A percentile compares a stretch with the other conserved stretches of the same genome.
Conservation (phyloP, 2,113 vertebrate genomes). For the Albula goreensis region DNA sequence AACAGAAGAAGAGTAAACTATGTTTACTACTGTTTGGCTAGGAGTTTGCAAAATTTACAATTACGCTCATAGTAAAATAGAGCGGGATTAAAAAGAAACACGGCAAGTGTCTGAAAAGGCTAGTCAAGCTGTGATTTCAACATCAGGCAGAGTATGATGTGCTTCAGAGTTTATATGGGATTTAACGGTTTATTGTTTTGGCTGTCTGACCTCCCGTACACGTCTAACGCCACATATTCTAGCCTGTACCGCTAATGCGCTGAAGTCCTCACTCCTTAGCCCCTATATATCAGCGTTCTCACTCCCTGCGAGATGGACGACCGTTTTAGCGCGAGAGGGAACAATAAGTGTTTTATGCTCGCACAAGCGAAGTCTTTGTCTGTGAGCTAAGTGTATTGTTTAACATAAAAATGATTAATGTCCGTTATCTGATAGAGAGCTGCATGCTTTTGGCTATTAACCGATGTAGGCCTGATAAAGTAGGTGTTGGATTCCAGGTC, state of each 20-base stretch:
- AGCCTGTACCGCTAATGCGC: neutral
- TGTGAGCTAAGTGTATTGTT: neutral
- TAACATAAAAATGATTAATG: neutral
- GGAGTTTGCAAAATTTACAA: neutral
- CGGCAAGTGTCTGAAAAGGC: neutral
- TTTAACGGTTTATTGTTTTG: slow-evolving; percentile 2
- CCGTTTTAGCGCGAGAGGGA: neutral
- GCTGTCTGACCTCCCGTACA: neutral
- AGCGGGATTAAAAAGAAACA: neutral
- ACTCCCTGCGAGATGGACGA: neutral
- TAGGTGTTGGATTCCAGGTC: slow-evolving; percentile 2
- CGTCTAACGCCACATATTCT: neutral
- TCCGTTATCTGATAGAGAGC: neutral
- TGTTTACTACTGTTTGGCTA: neutral
- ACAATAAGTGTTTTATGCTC: neutral
- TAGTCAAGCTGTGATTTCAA: neutral
- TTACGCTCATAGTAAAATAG: neutral
- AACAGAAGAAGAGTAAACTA: neutral
- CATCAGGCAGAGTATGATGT: neutral
- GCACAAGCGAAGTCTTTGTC: slow-evolving; percentile 13
- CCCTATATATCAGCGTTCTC: neutral
- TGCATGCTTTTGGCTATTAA: neutral
- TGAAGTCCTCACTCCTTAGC: neutral
- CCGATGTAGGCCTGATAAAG: neutral
- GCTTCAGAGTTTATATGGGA: neutral